phyloP scores from a whole-genome alignment of 2,797 vertebrate species.

The Acanthis flammea region DNA sequence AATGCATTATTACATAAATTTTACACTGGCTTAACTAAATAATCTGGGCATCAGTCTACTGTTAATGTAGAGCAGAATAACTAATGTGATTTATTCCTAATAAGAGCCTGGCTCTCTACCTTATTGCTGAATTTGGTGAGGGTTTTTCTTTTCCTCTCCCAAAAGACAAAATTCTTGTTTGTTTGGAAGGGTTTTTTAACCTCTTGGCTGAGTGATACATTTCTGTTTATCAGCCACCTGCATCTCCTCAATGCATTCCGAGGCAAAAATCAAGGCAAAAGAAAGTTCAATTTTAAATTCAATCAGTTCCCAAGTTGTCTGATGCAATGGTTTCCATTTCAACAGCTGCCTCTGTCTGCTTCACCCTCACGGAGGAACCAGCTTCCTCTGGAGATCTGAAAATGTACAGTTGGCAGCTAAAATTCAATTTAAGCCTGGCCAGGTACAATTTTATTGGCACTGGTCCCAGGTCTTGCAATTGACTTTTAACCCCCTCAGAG shows the following conservation, averaged over 20 bases:
- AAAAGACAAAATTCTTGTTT: constrained; percentile 54
- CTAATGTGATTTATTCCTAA: neutral
- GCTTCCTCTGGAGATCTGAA: constrained; percentile 55
- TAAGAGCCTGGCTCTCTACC: neutral
- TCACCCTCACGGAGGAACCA: constrained; percentile 4
- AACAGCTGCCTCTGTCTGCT: constrained; percentile 57
- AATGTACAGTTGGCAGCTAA: constrained; percentile 64
- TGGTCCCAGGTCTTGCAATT: constrained; percentile 4
- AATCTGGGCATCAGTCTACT: neutral
- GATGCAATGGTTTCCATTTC: constrained; percentile 70
- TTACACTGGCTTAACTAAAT: neutral
- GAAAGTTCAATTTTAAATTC: constrained; percentile 76
- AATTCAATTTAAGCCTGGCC: constrained; percentile 69
- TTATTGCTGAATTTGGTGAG: neutral
- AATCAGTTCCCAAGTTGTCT: constrained; percentile 66
- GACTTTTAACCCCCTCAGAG: constrained; percentile 64
- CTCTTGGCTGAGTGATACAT: constrained; percentile 63
- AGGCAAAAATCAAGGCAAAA: constrained; percentile 67
- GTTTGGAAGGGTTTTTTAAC: constrained; percentile 57
- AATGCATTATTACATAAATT: neutral
- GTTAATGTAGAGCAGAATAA: neutral
- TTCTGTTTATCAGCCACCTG: constrained; percentile 71
- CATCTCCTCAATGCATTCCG: constrained; percentile 53
- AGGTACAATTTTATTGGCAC: constrained; percentile 60
- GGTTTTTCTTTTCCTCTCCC: neutral